Evolutionary conservation across 1,140 invertebrate species (phyloP).

Genomic region (Chironomus tepperi): DNA sequence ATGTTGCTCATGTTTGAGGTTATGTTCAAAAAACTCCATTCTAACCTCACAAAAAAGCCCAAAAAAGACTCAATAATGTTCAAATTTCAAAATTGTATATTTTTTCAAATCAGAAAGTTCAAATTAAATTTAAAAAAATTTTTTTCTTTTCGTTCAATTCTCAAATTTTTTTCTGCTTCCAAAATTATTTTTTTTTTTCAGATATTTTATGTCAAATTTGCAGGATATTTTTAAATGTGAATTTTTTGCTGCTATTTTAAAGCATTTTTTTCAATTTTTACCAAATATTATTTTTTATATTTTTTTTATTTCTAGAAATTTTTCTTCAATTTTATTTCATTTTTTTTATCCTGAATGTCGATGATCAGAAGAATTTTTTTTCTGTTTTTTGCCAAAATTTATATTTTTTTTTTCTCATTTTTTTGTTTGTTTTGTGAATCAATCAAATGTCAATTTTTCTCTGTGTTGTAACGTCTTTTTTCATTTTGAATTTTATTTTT

Average conservation of each 20-base stretch:
- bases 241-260: background rate
- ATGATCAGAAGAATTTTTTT: background rate
- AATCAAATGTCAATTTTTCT: constrained; percentile 20
- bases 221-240: background rate
- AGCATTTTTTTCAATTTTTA: background rate
- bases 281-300: background rate
- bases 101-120: too few relatives aligned
- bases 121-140: too few relatives aligned
- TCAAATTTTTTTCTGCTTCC: too few relatives aligned
- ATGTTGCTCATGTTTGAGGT: too few relatives aligned
- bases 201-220: too few relatives aligned
- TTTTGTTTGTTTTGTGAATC: constrained; percentile 22
- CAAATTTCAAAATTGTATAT: too few relatives aligned
- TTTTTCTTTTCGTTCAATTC: too few relatives aligned
- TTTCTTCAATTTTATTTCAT: background rate
- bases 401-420: background rate
- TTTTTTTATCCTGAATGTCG: background rate
- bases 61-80: too few relatives aligned
- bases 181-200: too few relatives aligned
- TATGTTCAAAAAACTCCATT: too few relatives aligned
- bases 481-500: background rate
- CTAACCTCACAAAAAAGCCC: too few relatives aligned
- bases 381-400: background rate
- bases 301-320: background rate
- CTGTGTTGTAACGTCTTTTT: background rate